These are phyloP conservation scores for Silurus glanis DNA, from an alignment of 2,113 vertebrate genomes.

Conservation along the genomic window DNA sequence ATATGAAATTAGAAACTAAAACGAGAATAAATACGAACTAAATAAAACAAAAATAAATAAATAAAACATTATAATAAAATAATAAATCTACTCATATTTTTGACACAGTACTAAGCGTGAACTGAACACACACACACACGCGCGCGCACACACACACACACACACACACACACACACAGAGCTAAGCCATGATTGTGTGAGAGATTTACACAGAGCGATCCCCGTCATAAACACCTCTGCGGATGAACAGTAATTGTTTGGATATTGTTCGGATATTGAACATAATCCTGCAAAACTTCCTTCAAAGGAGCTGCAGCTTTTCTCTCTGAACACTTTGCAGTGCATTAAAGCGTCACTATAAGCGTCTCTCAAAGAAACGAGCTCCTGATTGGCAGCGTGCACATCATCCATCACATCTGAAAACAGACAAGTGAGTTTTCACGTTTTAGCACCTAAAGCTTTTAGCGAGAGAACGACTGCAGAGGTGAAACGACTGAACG, in stretches of 20 bases:
- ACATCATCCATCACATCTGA: slow-evolving; percentile 1
- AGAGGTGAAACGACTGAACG: not conserved
- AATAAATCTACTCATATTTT: too few species aligned
- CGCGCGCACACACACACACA: too few species aligned
- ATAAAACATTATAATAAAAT: too few species aligned
- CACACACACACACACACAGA: too few species aligned
- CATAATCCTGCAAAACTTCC: not conserved
- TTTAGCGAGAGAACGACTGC: not conserved
- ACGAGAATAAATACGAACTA: too few species aligned
- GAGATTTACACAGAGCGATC: not conserved
- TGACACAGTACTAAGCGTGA: too few species aligned
- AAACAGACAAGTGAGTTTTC: not conserved
- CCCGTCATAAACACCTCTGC: not conserved
- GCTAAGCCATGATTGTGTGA: not conserved
- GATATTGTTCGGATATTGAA: slow-evolving; percentile 3
- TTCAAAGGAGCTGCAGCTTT: not conserved
- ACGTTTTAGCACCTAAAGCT: not conserved
- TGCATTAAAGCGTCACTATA: not conserved
- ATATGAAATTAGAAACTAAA: too few species aligned
- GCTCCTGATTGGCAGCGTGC: slow-evolving; percentile 3
- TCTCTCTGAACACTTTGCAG: slow-evolving; percentile 4
- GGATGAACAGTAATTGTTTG: slow-evolving; percentile 8
- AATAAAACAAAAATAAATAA: too few species aligned
- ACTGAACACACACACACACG: too few species aligned
- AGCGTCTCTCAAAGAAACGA: not conserved